A percentile compares a stretch with the other conserved stretches of the same genome.
Evolutionary conservation across 2,888 invertebrate genomes (phyloP).

Genomic region (Anodontia alba): DNA sequence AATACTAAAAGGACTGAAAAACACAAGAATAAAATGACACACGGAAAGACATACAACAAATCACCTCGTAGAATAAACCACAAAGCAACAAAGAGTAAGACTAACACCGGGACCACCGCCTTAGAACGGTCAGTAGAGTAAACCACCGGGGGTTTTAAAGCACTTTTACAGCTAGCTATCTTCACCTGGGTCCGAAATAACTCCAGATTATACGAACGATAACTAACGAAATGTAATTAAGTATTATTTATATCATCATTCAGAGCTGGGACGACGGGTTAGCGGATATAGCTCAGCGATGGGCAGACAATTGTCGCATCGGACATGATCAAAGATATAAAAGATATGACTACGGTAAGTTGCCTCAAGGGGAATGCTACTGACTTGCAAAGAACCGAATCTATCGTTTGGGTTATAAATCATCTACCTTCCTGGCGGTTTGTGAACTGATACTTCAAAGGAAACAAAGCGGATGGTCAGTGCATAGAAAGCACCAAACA

Average conservation of each 20-base stretch:
- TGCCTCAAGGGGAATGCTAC: background rate
- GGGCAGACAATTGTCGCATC: conserved; percentile 60
- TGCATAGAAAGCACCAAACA: background rate
- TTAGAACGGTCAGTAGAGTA: too few species aligned
- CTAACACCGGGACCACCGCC: too few species aligned
- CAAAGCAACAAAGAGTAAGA: too few species aligned
- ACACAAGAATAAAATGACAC: too few species aligned
- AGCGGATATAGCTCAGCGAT: conserved; percentile 53
- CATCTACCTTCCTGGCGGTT: background rate
- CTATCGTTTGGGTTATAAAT: background rate
- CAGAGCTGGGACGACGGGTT: conserved; percentile 62
- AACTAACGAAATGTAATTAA: too few species aligned
- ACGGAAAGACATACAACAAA: too few species aligned
- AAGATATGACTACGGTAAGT: conserved; percentile 43
- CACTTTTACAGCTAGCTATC: too few species aligned
- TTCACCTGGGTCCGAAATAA: too few species aligned
- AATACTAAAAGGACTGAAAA: too few species aligned
- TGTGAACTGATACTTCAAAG: background rate
- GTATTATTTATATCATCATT: conserved; percentile 17
- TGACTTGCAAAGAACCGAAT: background rate
- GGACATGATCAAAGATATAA: conserved; percentile 48
- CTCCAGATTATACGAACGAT: too few species aligned
- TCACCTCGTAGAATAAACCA: too few species aligned
- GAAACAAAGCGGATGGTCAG: background rate
- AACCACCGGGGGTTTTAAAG: too few species aligned